Evolutionary conservation across 2,888 invertebrate species (phyloP).

Genomic region (Nemotelus pantherinus): DNA sequence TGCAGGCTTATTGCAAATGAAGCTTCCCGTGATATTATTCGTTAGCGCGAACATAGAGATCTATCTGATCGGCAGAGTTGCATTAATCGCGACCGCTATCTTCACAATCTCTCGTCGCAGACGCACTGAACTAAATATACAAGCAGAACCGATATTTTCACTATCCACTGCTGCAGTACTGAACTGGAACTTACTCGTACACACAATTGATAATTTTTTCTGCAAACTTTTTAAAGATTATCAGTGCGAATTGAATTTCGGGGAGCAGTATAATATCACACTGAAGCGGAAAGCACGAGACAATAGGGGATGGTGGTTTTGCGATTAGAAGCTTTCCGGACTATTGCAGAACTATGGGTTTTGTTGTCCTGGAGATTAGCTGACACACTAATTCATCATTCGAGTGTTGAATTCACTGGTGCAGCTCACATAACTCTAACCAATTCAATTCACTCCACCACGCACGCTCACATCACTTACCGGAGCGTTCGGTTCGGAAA

Average conservation of each 20-base stretch:
- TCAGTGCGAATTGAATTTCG: background rate
- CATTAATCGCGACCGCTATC: slow-evolving; percentile 28
- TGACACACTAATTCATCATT: slow-evolving; percentile 39
- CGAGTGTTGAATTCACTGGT: slow-evolving; percentile 9
- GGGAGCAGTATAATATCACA: background rate
- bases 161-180: too few relatives aligned
- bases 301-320: too few relatives aligned
- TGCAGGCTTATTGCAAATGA: slow-evolving; percentile 30
- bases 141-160: too few relatives aligned
- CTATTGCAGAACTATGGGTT: slow-evolving; percentile 23
- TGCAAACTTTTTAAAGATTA: background rate
- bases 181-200: too few relatives aligned
- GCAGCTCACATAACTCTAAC: slow-evolving; percentile 20
- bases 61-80: background rate
- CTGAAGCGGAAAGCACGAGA: background rate
- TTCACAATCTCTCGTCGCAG: background rate
- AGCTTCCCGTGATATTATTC: slow-evolving; percentile 4
- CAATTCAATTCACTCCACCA: slow-evolving; percentile 36
- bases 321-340: background rate
- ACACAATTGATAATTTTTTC: background rate
- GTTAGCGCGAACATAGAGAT: slow-evolving; percentile 24
- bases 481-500: slow-evolving; percentile 49
- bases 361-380: slow-evolving; percentile 22
- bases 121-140: too few relatives aligned
- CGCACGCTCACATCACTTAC: slow-evolving; percentile 47